Evolutionary conservation across 2,113 vertebrate genomes (phyloP), one percentile per base, ranked within the genome.

Genomic region (Leiothrix lutea): DNA sequence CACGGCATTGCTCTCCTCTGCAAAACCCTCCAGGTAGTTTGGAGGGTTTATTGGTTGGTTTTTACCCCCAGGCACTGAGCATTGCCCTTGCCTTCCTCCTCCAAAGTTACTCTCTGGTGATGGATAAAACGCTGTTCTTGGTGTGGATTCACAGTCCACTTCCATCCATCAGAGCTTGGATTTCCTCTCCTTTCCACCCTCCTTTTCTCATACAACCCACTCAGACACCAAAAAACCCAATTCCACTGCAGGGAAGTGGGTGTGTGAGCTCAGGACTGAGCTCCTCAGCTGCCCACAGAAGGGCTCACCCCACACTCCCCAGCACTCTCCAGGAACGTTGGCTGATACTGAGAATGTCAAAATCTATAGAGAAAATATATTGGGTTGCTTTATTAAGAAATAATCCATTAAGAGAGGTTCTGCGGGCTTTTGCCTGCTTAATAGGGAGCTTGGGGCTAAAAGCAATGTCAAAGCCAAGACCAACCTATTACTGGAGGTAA

Each of bases 401-500:
- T 75, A 74, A 84, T 69, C 80, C 75, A 74, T 91, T 60, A 67
- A 71, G 57, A 89, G n/a, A 1, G 0, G 22, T 81, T 91, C 86
- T 86, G 58, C 71, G 81, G 91, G 65, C 80, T 86, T 85, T 87
- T 40, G 62, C 56, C 88, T 86, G 56, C 62, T 85, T 94, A 79
- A 50, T 75, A 38, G 0, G 0, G 88, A 77, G 82, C 88, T 82
- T 54, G 58, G 78, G 91, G 92, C 88, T 86, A 70, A 94, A 83
- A 94, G 71, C 78, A 54, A 26, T 8, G 80, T 45, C 66, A 89
- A 64, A 81, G 79, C 90, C 88, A 89, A 89, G 75, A 81, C 73
- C 92, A 80, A 64, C 60, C 66, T 72, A 72, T 87, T 81, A 77
- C 74, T 92, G 61, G 65, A 95, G 71, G 65, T 86, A 88, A 93